These are phyloP conservation scores for Psittacus erithacus DNA, from an alignment of 2,113 vertebrate species.

Conservation along the genomic window DNA sequence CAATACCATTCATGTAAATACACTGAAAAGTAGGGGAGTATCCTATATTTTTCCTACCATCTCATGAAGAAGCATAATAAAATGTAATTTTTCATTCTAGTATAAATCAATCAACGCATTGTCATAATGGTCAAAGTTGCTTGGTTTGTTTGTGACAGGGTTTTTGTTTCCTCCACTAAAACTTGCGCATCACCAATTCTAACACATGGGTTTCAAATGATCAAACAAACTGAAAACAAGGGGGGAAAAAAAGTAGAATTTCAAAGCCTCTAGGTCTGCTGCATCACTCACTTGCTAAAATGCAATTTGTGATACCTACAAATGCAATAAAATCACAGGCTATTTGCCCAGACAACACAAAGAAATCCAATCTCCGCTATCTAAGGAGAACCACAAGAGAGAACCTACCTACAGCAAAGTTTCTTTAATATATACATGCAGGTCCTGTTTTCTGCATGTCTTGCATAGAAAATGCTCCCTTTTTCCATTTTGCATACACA, in stretches of 20 bases:
- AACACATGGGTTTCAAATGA: not conserved
- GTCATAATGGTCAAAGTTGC: not conserved
- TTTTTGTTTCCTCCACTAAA: not conserved
- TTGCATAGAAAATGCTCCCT: not conserved
- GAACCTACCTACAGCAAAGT: not conserved
- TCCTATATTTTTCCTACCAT: not conserved
- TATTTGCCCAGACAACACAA: not conserved
- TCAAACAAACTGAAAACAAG: not conserved
- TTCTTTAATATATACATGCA: not conserved
- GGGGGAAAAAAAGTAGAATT: not conserved
- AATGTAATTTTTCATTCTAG: not conserved
- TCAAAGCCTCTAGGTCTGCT: not conserved
- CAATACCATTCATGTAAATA: not conserved
- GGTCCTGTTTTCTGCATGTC: not conserved
- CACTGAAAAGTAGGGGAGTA: not conserved
- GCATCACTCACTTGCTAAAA: not conserved
- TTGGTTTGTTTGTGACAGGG: not conserved
- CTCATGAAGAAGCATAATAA: not conserved
- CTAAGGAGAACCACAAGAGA: not conserved
- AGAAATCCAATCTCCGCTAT: not conserved
- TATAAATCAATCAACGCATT: not conserved
- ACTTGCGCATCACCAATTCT: not conserved
- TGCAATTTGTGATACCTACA: not conserved
- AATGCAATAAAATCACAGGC: not conserved
- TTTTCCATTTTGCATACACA: not conserved